Base-by-base conservation (phyloP, 2,888 invertebrate genomes). In the Piscicola geometra region DNA sequence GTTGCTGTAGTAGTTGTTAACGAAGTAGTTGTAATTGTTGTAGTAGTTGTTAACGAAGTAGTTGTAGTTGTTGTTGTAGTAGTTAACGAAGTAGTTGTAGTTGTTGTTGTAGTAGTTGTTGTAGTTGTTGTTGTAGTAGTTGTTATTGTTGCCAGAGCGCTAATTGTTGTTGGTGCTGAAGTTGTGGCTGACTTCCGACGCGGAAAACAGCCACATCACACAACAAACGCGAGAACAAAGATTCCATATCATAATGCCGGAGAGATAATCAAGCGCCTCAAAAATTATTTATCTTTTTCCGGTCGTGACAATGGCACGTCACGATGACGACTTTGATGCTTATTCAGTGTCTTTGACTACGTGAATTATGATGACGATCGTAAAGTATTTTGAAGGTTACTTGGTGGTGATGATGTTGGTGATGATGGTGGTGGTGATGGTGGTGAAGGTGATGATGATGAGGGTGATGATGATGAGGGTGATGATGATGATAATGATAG, bases 391-490 rank as follows among this genome's bases (percentile, higher is more conserved):
- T 41, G 41, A 41, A 9, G 41, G 15, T 41, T 5, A 41, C n/a
- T n/a, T 36, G 70, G 28, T 70, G 70, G 36, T 36, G 70, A 36
- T 36, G 70, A 36, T 56, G 72, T 25, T 56, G 72, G 52, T 56
- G 56, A 72, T 15, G 56, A 72, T 5, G 71, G 52, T 15, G 72
- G 28, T 56, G 72, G 52, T 30, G 41, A 41, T 41, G 41, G 15
- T 41, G 41, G 15, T 41, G 41, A 41, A 9, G 41, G 15, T 41
- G 41, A 41, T 41, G 41, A 41, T 41, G 41, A 41, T 9, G 15
- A 15, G 5, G 41, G 5, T 5, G 15, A 41, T 9, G 41, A 41
- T 41, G 41, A 41, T 41, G 5, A 41, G 15, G 41, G 41, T 41
- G 41, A 41, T 9, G 15, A 41, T 41, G 41, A 41, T 9, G 15